Evolutionary conservation across 1,140 invertebrate species (phyloP), one percentile per base, ranked within the genome.

Genomic region (Venturia canescens): DNA sequence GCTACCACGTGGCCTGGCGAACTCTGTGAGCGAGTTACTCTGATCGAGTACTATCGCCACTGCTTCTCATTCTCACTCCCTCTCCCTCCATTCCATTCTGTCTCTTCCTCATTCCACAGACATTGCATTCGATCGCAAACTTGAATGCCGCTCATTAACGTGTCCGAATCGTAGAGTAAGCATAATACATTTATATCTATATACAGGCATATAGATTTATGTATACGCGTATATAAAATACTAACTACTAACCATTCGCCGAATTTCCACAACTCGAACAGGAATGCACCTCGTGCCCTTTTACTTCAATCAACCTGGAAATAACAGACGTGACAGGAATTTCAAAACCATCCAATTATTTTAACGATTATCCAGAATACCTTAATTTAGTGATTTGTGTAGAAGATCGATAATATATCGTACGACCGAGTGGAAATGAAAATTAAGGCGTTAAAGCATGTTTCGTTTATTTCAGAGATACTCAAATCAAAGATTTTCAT

Each of bases 141-240:
- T 69, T 84, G 87, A 88, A 87, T 88, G 67, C 78, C 29, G 80
- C 82, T 86, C 86, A 86, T 88, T 88, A 88, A 86, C 82, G 80
- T 83, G 82, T 82, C 70, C 26, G 76, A 83, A 80, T 84, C 66
- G 80, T 75, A 74, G 38, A 31, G 13, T 57, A 69, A 57, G 57
- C 29, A 66, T 27, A 69, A 69, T 69, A 27, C 21, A 57, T 57
- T 23, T n/a, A 27, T 74, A 63, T 57, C 57, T 11, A 6, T 18
- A 66, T 66, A 63, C 21, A 63, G 15, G n/a, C 23, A 18, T 63
- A 18, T 63, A 23, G 2, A 26, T 26, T 3, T 26, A 26, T 63
- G n/a, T n/a, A n/a, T n/a, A n/a, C n/a, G n/a, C n/a, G n/a, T n/a
- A 63, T 23, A 63, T 23, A 63, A 63, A n/a, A 67, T 5, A 4